A percentile compares a stretch with the other conserved stretches of the same genome.
These are phyloP conservation scores for Acromyrmex charruanus DNA, from an alignment of 1,140 invertebrate species.

Conservation along the genomic window DNA sequence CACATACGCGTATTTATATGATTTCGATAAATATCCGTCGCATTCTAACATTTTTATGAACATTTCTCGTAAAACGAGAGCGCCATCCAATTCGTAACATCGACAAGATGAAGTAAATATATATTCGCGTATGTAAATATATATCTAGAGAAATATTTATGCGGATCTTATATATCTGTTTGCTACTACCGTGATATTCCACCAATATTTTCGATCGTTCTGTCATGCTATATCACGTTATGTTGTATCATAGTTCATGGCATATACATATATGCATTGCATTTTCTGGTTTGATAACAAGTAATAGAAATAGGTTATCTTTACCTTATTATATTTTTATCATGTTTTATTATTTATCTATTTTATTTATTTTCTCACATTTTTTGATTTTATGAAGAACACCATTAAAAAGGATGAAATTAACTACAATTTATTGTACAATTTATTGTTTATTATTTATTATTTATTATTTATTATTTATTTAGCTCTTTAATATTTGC, in stretches of 20 bases:
- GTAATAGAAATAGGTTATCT: slow-evolving; percentile 50
- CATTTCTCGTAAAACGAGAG: slow-evolving; percentile 58
- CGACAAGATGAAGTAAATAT: slow-evolving; percentile 62
- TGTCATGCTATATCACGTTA: slow-evolving; percentile 24
- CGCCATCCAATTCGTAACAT: slow-evolving; percentile 53
- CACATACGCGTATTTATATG: slow-evolving; percentile 13
- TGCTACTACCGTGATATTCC: slow-evolving; percentile 45
- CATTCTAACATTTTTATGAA: slow-evolving; percentile 64
- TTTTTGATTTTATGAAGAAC: neutral
- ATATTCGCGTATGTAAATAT: slow-evolving; percentile 68
- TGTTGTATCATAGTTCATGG: slow-evolving; percentile 7
- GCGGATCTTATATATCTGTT: slow-evolving; percentile 54
- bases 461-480: no score
- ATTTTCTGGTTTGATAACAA: slow-evolving; percentile 39
- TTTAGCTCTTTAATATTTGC: neutral
- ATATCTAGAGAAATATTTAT: slow-evolving; percentile 72
- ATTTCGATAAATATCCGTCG: slow-evolving; percentile 35
- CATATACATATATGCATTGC: slow-evolving; percentile 21
- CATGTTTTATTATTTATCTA: neutral
- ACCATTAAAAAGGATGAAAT: neutral
- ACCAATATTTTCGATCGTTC: slow-evolving; percentile 40
- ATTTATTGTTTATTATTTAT: neutral
- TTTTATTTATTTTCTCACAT: neutral
- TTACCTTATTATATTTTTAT: neutral
- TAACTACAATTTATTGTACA: slow-evolving; percentile 1